Conservation (phyloP, 64 coral and sea anemone species). For the Catalaphyllia jardinei region DNA sequence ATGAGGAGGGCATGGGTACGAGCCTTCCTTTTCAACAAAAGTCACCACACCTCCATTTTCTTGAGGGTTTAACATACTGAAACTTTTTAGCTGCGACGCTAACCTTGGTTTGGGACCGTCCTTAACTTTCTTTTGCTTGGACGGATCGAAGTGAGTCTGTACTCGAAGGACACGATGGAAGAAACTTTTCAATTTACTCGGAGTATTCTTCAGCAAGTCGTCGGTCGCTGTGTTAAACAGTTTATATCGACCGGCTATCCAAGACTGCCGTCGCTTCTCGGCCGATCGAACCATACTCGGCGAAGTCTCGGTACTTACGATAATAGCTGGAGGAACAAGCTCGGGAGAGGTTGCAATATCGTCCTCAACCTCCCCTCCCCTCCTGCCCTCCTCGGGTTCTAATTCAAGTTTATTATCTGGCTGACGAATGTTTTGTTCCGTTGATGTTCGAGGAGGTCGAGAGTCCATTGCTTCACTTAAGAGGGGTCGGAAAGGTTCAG, state of each 20-base stretch:
- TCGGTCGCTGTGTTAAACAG: slow-evolving; percentile 83
- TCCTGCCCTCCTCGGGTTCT: not conserved
- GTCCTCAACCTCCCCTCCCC: not conserved
- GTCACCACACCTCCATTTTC: not conserved
- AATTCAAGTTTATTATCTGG: not conserved
- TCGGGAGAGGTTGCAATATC: not conserved
- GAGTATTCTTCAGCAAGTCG: slow-evolving; percentile 81
- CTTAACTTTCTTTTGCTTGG: slow-evolving; percentile 50
- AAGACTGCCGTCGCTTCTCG: slow-evolving; percentile 57
- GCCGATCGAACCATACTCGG: slow-evolving; percentile 15
- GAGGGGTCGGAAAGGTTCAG: slow-evolving; percentile 35
- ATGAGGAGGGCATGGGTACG: not conserved
- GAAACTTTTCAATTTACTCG: slow-evolving; percentile 81
- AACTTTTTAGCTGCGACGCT: slow-evolving; percentile 36
- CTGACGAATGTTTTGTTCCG: slow-evolving; percentile 1
- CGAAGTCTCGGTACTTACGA: slow-evolving; percentile 35
- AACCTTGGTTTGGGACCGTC: slow-evolving; percentile 41
- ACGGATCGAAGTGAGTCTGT: slow-evolving; percentile 41
- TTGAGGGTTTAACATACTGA: not conserved
- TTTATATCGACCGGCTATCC: slow-evolving; percentile 74
- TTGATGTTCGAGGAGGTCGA: not conserved
- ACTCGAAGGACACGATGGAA: slow-evolving; percentile 62
- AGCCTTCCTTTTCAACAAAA: not conserved
- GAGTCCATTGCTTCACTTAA: not conserved
- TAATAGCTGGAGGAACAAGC: slow-evolving; percentile 8